phyloP scores from a whole-genome alignment of 2,113 vertebrate species.

The Castor canadensis region DNA sequence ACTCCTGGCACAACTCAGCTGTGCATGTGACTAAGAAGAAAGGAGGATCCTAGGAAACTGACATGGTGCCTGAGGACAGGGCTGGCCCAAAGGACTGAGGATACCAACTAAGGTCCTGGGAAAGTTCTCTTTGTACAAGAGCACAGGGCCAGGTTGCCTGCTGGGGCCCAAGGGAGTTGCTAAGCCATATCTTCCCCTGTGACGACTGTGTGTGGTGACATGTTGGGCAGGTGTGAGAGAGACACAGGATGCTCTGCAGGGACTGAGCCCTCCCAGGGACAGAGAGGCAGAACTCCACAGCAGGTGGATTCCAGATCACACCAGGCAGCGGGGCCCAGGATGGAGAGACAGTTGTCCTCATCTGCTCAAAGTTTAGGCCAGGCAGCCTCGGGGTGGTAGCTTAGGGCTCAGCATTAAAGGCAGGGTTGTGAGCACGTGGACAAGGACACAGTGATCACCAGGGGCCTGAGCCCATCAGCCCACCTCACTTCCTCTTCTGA shows the following conservation, averaged over 20 bases:
- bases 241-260: background rate
- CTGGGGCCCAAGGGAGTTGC: fast-evolving
- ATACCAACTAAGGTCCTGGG: background rate
- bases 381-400: background rate
- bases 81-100: background rate
- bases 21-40: background rate
- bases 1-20: background rate
- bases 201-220: background rate
- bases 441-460: background rate
- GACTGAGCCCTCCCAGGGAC: background rate
- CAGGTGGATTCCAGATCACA: background rate
- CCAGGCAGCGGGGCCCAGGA: background rate
- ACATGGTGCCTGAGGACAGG: background rate
- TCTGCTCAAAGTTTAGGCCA: background rate
- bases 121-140: background rate
- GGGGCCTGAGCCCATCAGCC: background rate
- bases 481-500: background rate
- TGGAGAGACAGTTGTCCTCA: background rate
- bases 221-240: background rate
- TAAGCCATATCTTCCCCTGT: fast-evolving
- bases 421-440: background rate
- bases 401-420: background rate
- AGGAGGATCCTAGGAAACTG: background rate
- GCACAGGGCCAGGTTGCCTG: background rate
- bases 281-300: background rate